These are phyloP conservation scores for Poeciliopsis occidentalis DNA, from an alignment of 2,113 vertebrate genomes.

Conservation along the genomic window DNA sequence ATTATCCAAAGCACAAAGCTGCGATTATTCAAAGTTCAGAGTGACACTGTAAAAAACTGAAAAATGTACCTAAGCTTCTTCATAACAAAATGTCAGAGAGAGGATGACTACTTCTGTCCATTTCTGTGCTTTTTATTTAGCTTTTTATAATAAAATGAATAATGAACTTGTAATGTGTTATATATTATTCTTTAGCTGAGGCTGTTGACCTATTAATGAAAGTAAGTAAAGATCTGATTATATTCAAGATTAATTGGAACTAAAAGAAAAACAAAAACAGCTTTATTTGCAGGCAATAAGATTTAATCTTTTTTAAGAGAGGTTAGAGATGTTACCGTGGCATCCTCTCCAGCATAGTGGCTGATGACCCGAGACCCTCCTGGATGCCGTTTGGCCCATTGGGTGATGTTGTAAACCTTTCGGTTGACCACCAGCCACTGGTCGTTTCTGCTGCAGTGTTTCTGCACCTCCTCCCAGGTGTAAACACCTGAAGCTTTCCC, in stretches of 20 bases:
- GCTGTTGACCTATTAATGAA: too few species aligned
- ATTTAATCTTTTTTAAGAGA: not conserved
- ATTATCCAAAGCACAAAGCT: too few species aligned
- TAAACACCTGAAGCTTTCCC: conserved; percentile 54
- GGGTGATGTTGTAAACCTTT: conserved; percentile 92
- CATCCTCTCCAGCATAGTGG: conserved; percentile 93
- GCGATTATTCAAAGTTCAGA: too few species aligned
- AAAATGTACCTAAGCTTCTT: too few species aligned
- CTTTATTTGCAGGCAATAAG: not conserved
- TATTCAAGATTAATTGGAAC: too few species aligned
- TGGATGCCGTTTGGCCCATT: conserved; percentile 88
- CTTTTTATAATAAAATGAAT: too few species aligned
- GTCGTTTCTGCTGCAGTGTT: conserved; percentile 85
- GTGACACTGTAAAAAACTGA: too few species aligned
- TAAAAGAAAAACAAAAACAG: too few species aligned
- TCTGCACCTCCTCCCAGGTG: conserved; percentile 93
- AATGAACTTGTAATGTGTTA: too few species aligned
- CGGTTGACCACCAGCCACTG: conserved; percentile 93
- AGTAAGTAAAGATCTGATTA: too few species aligned
- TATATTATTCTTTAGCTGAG: too few species aligned
- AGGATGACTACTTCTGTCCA: not conserved
- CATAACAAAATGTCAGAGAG: not conserved
- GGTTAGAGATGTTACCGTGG: conserved; percentile 83
- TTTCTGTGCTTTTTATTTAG: not conserved
- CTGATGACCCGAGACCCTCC: conserved; percentile 89